Evolutionary conservation across 2,888 invertebrate species (phyloP).

Genomic region (Epiperipatus broadwayi): DNA sequence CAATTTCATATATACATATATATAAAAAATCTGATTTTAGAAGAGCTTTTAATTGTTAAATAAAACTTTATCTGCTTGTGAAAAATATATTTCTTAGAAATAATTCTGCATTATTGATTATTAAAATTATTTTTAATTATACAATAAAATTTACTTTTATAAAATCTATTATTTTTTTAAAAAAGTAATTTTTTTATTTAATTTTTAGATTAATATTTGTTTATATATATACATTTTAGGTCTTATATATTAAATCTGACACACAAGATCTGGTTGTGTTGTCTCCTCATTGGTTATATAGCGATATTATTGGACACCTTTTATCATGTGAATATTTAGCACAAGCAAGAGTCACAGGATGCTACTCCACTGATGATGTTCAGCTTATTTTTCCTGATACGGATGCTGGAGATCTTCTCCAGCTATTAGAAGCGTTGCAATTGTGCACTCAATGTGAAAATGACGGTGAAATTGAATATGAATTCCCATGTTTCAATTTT

Average conservation of each 20-base stretch:
- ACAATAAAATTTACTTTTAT: too few relatives aligned
- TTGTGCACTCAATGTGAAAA: conserved; percentile 48
- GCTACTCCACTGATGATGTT: conserved; percentile 50
- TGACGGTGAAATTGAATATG: conserved; percentile 50
- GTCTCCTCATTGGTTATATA: conserved; percentile 46
- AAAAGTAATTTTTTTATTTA: too few relatives aligned
- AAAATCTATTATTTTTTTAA: too few relatives aligned
- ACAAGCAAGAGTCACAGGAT: conserved; percentile 41
- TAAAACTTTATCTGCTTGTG: too few relatives aligned
- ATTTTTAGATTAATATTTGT: not conserved
- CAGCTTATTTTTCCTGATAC: conserved; percentile 48
- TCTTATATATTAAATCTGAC: conserved; percentile 38
- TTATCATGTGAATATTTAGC: conserved; percentile 37
- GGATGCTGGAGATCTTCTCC: conserved; percentile 45
- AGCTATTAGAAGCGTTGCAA: conserved; percentile 46
- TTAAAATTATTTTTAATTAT: too few relatives aligned
- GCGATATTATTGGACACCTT: conserved; percentile 44
- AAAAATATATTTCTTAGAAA: too few relatives aligned
- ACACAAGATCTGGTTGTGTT: conserved; percentile 43
- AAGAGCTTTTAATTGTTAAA: too few relatives aligned
- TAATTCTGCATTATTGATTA: too few relatives aligned
- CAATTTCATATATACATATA: too few relatives aligned
- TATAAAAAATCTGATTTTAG: too few relatives aligned
- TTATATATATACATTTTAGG: too few relatives aligned
- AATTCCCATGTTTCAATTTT: conserved; percentile 50